phyloP scores from a whole-genome alignment of 2,888 invertebrate genomes.

The Perizoma flavofasciatum region DNA sequence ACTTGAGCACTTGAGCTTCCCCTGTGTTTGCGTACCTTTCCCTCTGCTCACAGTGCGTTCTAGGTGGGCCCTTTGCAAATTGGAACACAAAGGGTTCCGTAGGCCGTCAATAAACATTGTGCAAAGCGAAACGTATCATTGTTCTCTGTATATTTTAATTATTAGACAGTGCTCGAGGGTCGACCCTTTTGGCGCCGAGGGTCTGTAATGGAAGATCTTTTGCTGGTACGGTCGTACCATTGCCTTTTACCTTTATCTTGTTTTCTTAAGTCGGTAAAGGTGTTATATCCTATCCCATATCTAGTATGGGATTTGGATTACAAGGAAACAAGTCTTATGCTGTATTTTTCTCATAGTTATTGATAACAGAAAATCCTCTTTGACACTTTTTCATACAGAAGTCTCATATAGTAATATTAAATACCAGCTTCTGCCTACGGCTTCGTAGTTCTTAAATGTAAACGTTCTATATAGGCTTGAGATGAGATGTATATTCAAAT shows the following conservation, averaged over 20 bases:
- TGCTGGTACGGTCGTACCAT: constrained; percentile 43
- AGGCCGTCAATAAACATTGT: constrained; percentile 75
- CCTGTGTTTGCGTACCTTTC: constrained; percentile 31
- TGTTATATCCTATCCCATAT: no score
- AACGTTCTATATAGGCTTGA: no score
- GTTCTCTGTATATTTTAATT: constrained; percentile 79
- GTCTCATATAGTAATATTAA: no score
- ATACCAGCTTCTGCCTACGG: no score
- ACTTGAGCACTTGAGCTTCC: neutral
- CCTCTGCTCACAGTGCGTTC: constrained; percentile 29
- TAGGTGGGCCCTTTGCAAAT: constrained; percentile 61
- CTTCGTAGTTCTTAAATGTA: no score
- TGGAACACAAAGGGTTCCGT: constrained; percentile 73
- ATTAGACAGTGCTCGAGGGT: constrained; percentile 64
- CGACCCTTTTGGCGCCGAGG: constrained; percentile 55
- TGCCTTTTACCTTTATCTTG: constrained; percentile 48
- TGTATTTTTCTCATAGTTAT: no score
- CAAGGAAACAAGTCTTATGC: no score
- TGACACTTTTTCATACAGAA: no score
- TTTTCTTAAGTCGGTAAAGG: constrained; percentile 42
- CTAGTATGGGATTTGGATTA: no score
- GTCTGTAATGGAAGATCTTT: constrained; percentile 55
- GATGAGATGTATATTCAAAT: no score
- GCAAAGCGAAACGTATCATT: constrained; percentile 75
- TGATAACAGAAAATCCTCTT: no score